Base-by-base conservation (phyloP, 2,888 invertebrate species). In the Pyrochroa serraticornis region DNA sequence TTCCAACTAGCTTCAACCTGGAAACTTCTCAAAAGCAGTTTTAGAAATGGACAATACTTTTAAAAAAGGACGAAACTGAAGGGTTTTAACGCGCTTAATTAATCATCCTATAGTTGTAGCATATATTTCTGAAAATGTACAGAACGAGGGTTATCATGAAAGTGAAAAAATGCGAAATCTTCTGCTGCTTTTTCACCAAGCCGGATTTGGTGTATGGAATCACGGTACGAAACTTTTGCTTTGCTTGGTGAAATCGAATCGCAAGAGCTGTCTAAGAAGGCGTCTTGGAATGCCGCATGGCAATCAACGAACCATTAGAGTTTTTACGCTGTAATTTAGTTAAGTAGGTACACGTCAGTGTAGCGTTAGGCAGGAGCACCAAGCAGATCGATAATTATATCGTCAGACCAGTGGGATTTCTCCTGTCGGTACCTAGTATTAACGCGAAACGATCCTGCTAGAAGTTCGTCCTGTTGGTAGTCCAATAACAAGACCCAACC, bases 321-420 rank as follows among this genome's bases (percentile, higher is more conserved):
- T 54, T 57, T 60, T 41, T 60, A 51, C 45, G 45, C 57, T 48
- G 57, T 60, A 60, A 60, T 60, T 60, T 60, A 56, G 51, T 57
- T 56, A 57, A 60, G 52, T 56, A 57, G 56, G 52, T 60, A 60
- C 57, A 60, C 52, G 60, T 60, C 60, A 54, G 60, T 50, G 49
- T 37, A 44, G 50, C 46, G 48, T 56, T 50, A 56, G 32, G 43
- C 49, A 50, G 38, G 35, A 46, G 56, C 50, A 56, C 38, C 9
- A 42, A 12, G 39, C 36, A 59, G 55, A 60, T 60, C 48, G 56
- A 60, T 60, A 60, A 60, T 60, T 60, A 60, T 60, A 51, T 52
- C 55, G 60, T 60, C 55, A 56, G 48, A 22, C 3, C 42, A 60
- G 49, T 49, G 44, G 46, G 60, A 60, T 60, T 50, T 60, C 54